Base-by-base conservation (phyloP, 2,888 invertebrate genomes). In the Ariolimax columbianus region DNA sequence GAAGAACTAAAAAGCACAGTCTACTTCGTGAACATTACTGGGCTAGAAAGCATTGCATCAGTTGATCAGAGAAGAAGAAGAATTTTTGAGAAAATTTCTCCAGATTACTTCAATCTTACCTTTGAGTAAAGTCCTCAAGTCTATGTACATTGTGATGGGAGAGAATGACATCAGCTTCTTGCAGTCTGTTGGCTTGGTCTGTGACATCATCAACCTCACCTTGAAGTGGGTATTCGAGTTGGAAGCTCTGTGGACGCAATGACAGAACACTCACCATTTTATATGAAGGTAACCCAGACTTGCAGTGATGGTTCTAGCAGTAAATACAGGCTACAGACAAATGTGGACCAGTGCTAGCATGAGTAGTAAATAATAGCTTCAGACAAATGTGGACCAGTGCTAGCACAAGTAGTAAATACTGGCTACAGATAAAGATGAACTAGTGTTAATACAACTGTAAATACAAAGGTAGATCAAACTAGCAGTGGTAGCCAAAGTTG, bases 121-220 rank as follows among this genome's bases (percentile, higher is more conserved):
- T 91, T 77, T 96, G 96, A 93, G 97, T 97, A 90, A 97, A 95
- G 93, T 97, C 97, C 94, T 97, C 97, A 81, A 97, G 95, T 93
- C 96, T 95, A 86, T 95, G 95, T 83, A 96, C 94, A 90, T 95
- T 95, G 88, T 95, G 94, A 88, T 96, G 96, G 9, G 96, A 96
- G 88, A 97, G 95, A 89, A 96, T 95, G 89, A 97, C 96, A 94
- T 96, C 96, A 92, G 96, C 96, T 87, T 96, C 96, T 85, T 96
- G 96, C 89, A 97, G 96, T 89, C 96, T 95, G 82, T 96, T 96
- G 75, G 96, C 96, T 89, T 96, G 96, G 91, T 96, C 96, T 93
- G 97, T 96, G 59, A 97, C 96, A 91, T 96, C 96, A 92, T 97
- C 97, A 86, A 97, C 95, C 87, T 96, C 95, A 87, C 96, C 95